phyloP scores from a whole-genome alignment of 2,113 vertebrate genomes.

The Leucoraja erinaceus region DNA sequence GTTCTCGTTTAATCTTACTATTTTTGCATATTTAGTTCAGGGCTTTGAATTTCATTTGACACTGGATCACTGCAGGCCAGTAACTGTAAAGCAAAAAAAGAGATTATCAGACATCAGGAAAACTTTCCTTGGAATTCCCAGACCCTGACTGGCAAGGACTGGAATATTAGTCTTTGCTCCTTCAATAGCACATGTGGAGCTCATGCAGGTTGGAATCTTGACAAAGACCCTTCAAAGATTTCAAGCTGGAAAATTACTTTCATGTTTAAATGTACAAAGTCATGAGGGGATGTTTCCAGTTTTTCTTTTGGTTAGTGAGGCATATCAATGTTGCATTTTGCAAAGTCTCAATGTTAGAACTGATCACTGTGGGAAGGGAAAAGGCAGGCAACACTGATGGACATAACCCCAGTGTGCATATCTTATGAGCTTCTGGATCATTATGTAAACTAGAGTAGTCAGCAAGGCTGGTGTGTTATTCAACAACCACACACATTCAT shows the following conservation, averaged over 20 bases:
- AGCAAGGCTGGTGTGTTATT: background rate
- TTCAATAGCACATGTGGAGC: background rate
- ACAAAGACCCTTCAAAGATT: background rate
- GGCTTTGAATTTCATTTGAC: background rate
- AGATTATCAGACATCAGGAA: background rate
- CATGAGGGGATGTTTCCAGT: background rate
- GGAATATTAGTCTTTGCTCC: background rate
- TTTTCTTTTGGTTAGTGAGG: background rate
- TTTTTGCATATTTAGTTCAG: background rate
- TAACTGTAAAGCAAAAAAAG: background rate
- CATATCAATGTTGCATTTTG: background rate
- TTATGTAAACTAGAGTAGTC: background rate
- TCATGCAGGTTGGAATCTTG: background rate
- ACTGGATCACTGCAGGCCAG: background rate
- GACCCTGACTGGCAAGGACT: background rate
- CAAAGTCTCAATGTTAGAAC: background rate
- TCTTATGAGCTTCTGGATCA: background rate
- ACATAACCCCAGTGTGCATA: background rate
- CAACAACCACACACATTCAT: background rate
- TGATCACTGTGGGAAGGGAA: background rate
- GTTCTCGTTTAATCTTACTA: no score
- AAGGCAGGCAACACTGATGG: background rate
- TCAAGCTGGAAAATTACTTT: background rate
- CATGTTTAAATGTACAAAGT: background rate
- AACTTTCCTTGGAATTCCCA: background rate